These are phyloP conservation scores for Cuniculus paca DNA, from an alignment of 2,797 vertebrate genomes.

Conservation along the genomic window DNA sequence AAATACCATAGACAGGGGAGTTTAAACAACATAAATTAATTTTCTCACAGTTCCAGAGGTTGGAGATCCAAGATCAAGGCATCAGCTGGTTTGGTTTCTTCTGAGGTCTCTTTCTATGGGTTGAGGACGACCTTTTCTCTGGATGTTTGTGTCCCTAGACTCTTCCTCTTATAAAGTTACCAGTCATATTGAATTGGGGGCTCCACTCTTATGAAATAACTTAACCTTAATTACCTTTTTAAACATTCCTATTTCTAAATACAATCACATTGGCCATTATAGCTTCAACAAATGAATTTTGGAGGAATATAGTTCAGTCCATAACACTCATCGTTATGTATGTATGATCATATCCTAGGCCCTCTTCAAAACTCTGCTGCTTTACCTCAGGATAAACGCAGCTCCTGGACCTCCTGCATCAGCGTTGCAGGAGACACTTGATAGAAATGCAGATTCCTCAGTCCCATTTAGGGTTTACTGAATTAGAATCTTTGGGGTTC, in stretches of 20 bases:
- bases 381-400: not conserved
- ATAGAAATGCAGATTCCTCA: slow-evolving; percentile 4
- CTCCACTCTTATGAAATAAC: not conserved
- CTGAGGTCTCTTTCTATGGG: not conserved
- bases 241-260: slow-evolving; percentile 14
- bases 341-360: not conserved
- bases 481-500: slow-evolving; percentile 24
- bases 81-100: not conserved
- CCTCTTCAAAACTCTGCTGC: slow-evolving; percentile 1
- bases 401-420: not conserved
- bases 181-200: not conserved
- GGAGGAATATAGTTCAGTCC: not conserved
- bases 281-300: not conserved
- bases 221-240: slow-evolving; percentile 52
- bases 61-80: slow-evolving; percentile 56
- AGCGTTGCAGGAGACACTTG: not conserved
- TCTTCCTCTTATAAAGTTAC: slow-evolving; percentile 3
- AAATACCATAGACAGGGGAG: not conserved
- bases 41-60: slow-evolving; percentile 22
- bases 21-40: slow-evolving; percentile 39
- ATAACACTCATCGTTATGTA: not conserved
- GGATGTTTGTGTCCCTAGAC: not conserved
- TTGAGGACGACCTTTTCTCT: slow-evolving; percentile 28
- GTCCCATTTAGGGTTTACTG: not conserved
- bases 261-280: not conserved